Evolutionary conservation across 2,113 vertebrate genomes (phyloP), one percentile per base, ranked within the genome.

Genomic region (Larimichthys crocea): DNA sequence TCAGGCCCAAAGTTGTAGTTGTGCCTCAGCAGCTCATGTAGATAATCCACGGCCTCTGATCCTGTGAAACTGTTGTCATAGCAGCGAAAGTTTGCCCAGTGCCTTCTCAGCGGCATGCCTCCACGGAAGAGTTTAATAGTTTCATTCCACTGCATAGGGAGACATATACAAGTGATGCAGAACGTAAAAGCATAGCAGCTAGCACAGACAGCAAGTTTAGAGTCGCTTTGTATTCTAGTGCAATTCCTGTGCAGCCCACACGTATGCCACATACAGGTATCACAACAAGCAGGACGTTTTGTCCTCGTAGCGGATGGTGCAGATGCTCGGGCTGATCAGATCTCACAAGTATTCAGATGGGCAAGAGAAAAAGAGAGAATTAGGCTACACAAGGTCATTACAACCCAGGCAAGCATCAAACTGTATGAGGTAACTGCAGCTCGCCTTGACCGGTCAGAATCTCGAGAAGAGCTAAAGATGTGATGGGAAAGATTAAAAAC

Each of bases 1-100:
- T 92, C 91, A 0, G 92, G 92, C 20, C 91, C 92, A 86, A 93
- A 93, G 83, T 93, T 93, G 81, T 88, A 75, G 78, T 93, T 92
- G 50, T 52, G 62, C 48, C 83, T 75, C 49, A 93, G 87, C 49
- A 93, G 76, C 20, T 91, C 84, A 4, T 93, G 90, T 52, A 93
- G 66, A 67, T 86, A 93, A 79, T 93, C 92, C 40, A 92, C 84
- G 1, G 91, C 92, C 81, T 93, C 91, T 0, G 84, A 86, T 50
- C 90, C 92, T 0, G 91, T 79, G 85, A 93, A 93, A 64, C 86
- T 92, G 59, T 56, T 70, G 19, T 93, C 91, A 48, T 89, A 89
- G 89, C 50, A 92, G 79, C 92, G 92, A 63, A 93, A 92, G 75
- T 93, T 35, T 0, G 87, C 87, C 92, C 92, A 92, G 83, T 93